A percentile compares a stretch with the other conserved stretches of the same genome.
Evolutionary conservation across 2,888 invertebrate species (phyloP).

Genomic region (Tiliacea aurago): DNA sequence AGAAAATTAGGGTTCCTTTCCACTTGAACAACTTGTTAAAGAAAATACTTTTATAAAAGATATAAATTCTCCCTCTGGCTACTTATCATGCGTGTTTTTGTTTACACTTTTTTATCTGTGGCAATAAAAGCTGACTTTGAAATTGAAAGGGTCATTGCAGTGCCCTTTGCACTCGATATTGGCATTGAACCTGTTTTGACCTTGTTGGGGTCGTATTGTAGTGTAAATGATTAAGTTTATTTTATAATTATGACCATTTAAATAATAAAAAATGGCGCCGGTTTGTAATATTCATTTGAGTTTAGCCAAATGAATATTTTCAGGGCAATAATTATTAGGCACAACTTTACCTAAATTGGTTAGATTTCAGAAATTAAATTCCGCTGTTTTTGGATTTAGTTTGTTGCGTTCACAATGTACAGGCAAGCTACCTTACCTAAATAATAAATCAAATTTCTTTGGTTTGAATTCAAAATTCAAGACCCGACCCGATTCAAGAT

Average conservation of each 20-base stretch:
- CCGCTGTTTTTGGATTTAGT: too few species aligned
- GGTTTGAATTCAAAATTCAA: too few species aligned
- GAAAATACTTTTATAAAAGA: neutral
- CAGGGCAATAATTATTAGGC: too few species aligned
- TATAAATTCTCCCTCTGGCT: neutral
- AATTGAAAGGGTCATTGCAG: slow-evolving; percentile 41
- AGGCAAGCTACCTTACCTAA: too few species aligned
- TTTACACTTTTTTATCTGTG: slow-evolving; percentile 33
- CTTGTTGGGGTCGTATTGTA: slow-evolving; percentile 21
- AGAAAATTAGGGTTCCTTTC: neutral
- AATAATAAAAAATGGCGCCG: neutral
- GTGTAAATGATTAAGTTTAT: neutral
- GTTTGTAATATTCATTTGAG: neutral
- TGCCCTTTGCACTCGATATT: slow-evolving; percentile 39
- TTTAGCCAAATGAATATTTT: too few species aligned
- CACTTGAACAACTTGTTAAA: slow-evolving; percentile 8
- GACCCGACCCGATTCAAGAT: too few species aligned
- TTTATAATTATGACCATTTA: neutral
- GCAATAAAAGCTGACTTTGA: slow-evolving; percentile 43
- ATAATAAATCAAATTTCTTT: too few species aligned
- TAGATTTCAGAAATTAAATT: too few species aligned
- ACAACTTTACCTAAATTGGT: too few species aligned
- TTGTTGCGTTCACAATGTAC: too few species aligned
- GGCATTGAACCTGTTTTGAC: slow-evolving; percentile 50
- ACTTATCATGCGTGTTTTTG: slow-evolving; percentile 26